Conservation (phyloP, 1,140 invertebrate species). For the Calliphora vicina region DNA sequence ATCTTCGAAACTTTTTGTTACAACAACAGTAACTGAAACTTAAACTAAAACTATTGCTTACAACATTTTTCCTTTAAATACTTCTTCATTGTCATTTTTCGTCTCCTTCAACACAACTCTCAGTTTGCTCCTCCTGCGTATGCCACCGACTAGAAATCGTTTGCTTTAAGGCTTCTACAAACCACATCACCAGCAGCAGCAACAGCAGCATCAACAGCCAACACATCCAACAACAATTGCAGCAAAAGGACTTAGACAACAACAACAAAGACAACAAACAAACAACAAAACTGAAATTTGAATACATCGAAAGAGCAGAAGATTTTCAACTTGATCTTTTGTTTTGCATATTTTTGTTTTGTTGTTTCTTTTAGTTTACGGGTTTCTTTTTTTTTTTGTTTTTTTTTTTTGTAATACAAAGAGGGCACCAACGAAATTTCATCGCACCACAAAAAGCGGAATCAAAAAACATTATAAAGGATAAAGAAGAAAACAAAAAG, state of each 20-base stretch:
- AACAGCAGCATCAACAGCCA: not conserved
- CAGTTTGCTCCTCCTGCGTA: not conserved
- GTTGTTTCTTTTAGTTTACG: too few species aligned
- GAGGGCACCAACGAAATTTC: conserved; percentile 3
- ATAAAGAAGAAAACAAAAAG: not conserved
- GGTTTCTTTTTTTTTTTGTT: too few species aligned
- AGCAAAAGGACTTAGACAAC: not conserved
- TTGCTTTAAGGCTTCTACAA: not conserved
- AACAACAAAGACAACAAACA: not conserved
- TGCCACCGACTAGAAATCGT: not conserved
- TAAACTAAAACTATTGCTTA: not conserved
- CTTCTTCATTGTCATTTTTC: too few species aligned
- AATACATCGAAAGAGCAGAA: not conserved
- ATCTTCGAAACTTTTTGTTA: not conserved
- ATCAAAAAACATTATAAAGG: too few species aligned
- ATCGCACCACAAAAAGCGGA: conserved; percentile 4
- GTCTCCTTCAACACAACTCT: too few species aligned
- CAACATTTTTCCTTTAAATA: too few species aligned
- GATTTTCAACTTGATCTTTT: conserved; percentile 28
- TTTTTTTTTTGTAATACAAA: too few species aligned
- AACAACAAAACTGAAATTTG: not conserved
- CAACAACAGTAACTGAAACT: not conserved
- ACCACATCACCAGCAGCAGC: not conserved
- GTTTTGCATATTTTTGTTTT: conserved; percentile 22
- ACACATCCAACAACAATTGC: not conserved